Evolutionary conservation across 2,113 vertebrate species (phyloP).

Genomic region (Solenodon paradoxus): DNA sequence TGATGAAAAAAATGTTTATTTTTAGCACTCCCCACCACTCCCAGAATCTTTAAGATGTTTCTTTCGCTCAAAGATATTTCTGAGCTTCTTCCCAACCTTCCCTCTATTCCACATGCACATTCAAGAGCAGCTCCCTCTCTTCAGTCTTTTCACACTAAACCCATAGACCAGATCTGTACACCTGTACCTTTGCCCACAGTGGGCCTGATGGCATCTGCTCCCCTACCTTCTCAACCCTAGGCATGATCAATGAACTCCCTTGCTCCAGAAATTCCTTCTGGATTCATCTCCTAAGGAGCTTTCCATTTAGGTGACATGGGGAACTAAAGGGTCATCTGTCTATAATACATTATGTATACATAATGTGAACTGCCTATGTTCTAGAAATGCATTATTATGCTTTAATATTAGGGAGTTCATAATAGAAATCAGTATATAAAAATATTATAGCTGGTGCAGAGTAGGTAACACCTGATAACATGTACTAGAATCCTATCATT

Average conservation of each 20-base stretch:
- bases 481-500: slow-evolving; percentile 1
- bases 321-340: neutral
- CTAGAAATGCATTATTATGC: slow-evolving; percentile 22
- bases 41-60: slow-evolving; percentile 20
- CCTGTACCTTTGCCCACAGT: neutral
- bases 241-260: neutral
- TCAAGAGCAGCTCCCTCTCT: neutral
- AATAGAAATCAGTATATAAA: slow-evolving; percentile 1
- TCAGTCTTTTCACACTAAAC: neutral
- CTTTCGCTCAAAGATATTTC: slow-evolving; percentile 50
- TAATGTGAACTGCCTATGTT: neutral
- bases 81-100: neutral
- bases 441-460: neutral
- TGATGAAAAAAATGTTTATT: slow-evolving; percentile 44
- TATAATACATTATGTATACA: neutral
- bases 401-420: slow-evolving; percentile 10
- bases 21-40: neutral
- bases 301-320: neutral
- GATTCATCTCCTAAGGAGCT: neutral
- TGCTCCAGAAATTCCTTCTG: slow-evolving; percentile 20
- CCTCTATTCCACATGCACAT: neutral
- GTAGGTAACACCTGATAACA: neutral
- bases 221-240: neutral
- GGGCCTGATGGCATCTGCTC: neutral
- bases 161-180: neutral